Conservation (phyloP, 2,113 vertebrate genomes). For the Seriola quinqueradiata region DNA sequence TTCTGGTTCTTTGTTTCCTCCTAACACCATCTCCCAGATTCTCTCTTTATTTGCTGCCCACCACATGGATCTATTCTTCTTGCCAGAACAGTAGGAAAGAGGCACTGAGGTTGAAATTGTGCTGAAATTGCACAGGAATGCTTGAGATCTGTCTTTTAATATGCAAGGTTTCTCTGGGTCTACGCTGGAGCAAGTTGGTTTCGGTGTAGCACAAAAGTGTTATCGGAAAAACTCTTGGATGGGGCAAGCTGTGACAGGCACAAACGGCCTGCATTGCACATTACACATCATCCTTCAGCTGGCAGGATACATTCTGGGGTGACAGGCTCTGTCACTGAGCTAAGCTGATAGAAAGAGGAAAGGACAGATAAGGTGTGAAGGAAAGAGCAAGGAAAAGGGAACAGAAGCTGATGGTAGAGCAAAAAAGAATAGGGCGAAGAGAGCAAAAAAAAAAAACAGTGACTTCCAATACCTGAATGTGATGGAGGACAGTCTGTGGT, state of each 20-base stretch:
- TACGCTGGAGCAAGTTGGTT: slow-evolving; percentile 7
- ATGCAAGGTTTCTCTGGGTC: not conserved
- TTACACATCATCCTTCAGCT: slow-evolving; percentile 30
- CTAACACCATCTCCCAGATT: slow-evolving; percentile 19
- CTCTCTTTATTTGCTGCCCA: slow-evolving; percentile 21
- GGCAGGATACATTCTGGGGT: slow-evolving; percentile 31
- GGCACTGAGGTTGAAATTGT: not conserved
- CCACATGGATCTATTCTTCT: slow-evolving; percentile 8
- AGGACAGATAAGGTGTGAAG: slow-evolving; percentile 40
- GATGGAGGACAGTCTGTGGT: slow-evolving; percentile 43
- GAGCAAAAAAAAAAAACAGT: not conserved
- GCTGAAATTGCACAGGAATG: slow-evolving; percentile 12
- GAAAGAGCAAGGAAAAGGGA: not conserved
- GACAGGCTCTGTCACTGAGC: slow-evolving; percentile 39
- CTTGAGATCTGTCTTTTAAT: not conserved
- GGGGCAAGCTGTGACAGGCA: slow-evolving; percentile 47
- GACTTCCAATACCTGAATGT: slow-evolving; percentile 20
- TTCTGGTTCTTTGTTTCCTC: slow-evolving; percentile 33
- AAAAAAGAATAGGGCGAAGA: not conserved
- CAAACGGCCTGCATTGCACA: slow-evolving; percentile 4
- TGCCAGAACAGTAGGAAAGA: slow-evolving; percentile 4
- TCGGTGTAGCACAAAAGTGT: not conserved
- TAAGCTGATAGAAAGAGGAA: slow-evolving; percentile 38
- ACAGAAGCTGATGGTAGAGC: not conserved
- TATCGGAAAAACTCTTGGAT: not conserved